Evolutionary conservation across 1,140 invertebrate species (phyloP).

Genomic region (Apis cerana): DNA sequence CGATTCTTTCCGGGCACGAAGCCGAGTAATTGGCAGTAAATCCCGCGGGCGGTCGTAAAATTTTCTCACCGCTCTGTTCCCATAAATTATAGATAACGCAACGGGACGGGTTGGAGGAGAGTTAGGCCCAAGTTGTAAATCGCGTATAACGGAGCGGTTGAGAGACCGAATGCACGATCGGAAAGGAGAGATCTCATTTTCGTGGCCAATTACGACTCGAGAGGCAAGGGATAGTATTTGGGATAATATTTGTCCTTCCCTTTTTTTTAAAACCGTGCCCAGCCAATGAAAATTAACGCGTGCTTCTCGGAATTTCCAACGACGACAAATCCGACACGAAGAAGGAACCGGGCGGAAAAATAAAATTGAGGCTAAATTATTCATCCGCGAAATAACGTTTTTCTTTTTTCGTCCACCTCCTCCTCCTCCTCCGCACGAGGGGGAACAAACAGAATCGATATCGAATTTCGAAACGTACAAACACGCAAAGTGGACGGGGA

Average conservation of each 20-base stretch:
- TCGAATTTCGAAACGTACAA: constrained; percentile 30
- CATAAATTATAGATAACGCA: constrained; percentile 68
- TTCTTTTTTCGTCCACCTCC: no score
- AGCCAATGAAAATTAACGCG: no score
- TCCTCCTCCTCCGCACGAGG: no score
- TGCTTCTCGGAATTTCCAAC: no score
- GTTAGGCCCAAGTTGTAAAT: constrained; percentile 56
- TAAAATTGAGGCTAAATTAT: no score
- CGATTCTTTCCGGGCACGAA: constrained; percentile 68
- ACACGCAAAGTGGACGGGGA: constrained; percentile 22
- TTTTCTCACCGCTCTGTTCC: constrained; percentile 62
- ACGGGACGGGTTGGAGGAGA: constrained; percentile 7
- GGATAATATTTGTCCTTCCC: no score
- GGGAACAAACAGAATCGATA: constrained; percentile 18
- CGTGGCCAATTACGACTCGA: no score
- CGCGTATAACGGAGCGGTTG: constrained; percentile 47
- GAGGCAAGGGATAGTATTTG: no score
- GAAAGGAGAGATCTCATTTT: no score
- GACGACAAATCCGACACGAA: no score
- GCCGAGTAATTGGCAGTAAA: constrained; percentile 69
- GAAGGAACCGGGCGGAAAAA: no score
- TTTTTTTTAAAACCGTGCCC: no score
- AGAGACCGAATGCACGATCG: background rate
- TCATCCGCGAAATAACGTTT: background rate
- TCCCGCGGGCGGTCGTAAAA: constrained; percentile 64